A percentile compares a stretch with the other conserved stretches of the same genome.
Conservation (phyloP, 2,888 invertebrate genomes). For the Platerodrilus igneus region DNA sequence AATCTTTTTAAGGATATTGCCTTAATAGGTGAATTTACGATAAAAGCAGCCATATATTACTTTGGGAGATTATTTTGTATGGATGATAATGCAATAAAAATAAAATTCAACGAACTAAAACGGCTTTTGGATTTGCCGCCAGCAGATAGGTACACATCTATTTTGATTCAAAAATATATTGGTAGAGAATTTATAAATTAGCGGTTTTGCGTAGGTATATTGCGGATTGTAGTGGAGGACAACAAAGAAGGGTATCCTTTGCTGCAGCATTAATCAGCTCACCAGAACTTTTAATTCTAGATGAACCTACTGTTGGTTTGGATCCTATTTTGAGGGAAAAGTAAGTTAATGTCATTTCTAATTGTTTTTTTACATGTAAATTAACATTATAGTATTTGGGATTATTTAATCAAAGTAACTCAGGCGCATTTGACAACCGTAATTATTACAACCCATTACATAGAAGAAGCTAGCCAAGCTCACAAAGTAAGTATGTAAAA, state of each 20-base stretch:
- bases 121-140: conserved; percentile 74
- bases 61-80: conserved; percentile 85
- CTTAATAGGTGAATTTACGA: conserved; percentile 72
- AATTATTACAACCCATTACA: conserved; percentile 92
- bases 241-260: conserved; percentile 83
- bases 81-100: conserved; percentile 57
- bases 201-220: no score
- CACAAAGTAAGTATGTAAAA: conserved; percentile 57
- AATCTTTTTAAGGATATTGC: conserved; percentile 64
- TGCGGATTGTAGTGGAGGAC: conserved; percentile 79
- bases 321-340: conserved; percentile 83
- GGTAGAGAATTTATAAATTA: no score
- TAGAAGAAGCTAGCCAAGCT: conserved; percentile 84
- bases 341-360: no score
- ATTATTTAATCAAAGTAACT: conserved; percentile 67
- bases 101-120: conserved; percentile 63
- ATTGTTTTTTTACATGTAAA: conserved; percentile 36
- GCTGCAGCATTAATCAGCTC: conserved; percentile 85
- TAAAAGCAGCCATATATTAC: conserved; percentile 78
- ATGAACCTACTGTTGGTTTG: conserved; percentile 92
- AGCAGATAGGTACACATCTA: conserved; percentile 54
- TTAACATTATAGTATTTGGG: conserved; percentile 94
- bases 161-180: no score
- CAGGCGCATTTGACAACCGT: conserved; percentile 68
- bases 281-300: conserved; percentile 82